Base-by-base conservation (phyloP, 2,797 vertebrate species). In the Cyclopterus lumpus region DNA sequence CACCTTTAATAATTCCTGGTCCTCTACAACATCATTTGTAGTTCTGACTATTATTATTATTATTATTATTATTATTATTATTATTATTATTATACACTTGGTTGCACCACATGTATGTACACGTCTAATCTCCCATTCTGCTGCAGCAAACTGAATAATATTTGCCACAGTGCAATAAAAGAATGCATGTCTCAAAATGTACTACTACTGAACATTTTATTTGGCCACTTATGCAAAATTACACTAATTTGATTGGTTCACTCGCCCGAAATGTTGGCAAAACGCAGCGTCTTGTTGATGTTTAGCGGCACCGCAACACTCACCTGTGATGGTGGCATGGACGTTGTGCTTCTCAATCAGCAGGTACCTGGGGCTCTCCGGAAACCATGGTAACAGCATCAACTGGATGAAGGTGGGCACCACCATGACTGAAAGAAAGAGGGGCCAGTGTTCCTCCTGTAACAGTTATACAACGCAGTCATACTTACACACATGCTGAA, bases 341-440 rank as follows among this genome's bases (percentile, higher is more conserved):
- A 97, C 0, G 0, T 98, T 95, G 0, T 95, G 94, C 83, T 95
- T 97, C 88, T 98, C 96, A 57, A 97, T 97, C 78, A 98, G 93
- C 81, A 98, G 92, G 88, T 97, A 97, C 18, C 97, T 93, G 0
- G 97, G 97, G 74, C 97, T 98, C 91, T 98, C 97, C 0, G 97
- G 97, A 85, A 97, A 98, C 95, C 96, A 97, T 62, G 94, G 96
- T 85, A 98, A 93, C 84, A 97, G 80, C 81, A 96, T 81, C 61
- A 97, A 82, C 88, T 98, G 96, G 53, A 97, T 88, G 61, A 95
- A 95, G 16, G 97, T 95, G 0, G 97, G 97, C 28, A 96, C 16
- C 46, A 95, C 94, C 61, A 97, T 91, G 70, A 96, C 67, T 0
- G 96, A 95, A 8, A 98, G 94, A 66, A 96, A 95, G 26, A 97